Base-by-base conservation (phyloP, 2,797 vertebrate species). In the Lates japonicus region DNA sequence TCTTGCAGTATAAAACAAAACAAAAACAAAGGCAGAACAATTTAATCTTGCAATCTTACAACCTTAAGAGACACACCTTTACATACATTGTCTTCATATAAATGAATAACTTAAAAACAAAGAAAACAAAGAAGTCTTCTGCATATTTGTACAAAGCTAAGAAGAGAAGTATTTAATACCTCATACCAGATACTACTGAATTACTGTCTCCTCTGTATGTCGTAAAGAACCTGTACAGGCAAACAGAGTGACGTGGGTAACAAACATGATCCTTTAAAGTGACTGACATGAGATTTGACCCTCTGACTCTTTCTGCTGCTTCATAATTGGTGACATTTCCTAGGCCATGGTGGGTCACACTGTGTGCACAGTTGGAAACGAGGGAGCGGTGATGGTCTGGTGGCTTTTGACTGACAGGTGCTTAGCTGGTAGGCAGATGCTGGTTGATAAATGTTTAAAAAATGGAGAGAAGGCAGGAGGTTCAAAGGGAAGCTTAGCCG, bases 281-380 rank as follows among this genome's bases (percentile, higher is more conserved):
- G 62, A 71, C 48, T 80, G 65, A 80, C 48, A 49, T 70, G 44
- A 44, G 68, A 78, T 65, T 44, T 86, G 85, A 90, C 83, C 75
- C 42, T 62, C 17, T 90, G 83, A 90, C 80, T 84, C 31, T 11
- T 82, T 57, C n/a, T 78, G 80, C 67, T 80, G 77, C 59, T 86
- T 66, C 20, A 11, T 90, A 91, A 92, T 91, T 88, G 73, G 41
- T 78, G 66, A 81, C 69, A 90, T 88, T 90, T 93, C 90, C 90
- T 44, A 60, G 77, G 85, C 89, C 78, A 55, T 3, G 17, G 41
- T 59, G 72, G 76, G 92, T 90, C 86, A 82, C 35, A 12, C 70
- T 62, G 39, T 19, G 10, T 16, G 12, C 80, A 78, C 59, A 70
- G 71, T 62, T 78, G 76, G 59, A 74, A 73, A 49, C 20, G 2